Evolutionary conservation across 2,113 vertebrate species (phyloP).

Genomic region (Caranx ignobilis): DNA sequence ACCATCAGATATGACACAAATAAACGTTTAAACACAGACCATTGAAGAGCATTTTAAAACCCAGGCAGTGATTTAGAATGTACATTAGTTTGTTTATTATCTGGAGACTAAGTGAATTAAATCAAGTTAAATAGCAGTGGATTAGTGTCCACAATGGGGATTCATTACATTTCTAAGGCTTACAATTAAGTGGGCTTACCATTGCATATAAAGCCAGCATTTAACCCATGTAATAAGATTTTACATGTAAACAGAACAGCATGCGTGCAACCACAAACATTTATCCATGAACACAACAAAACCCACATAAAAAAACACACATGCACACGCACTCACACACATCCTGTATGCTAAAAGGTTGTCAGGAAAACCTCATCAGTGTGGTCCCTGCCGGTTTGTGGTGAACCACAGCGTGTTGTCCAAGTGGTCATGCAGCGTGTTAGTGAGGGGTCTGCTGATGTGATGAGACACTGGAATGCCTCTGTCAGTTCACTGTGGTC

Average conservation of each 20-base stretch:
- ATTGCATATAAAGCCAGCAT: background rate
- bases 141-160: constrained; percentile 6
- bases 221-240: background rate
- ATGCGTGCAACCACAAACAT: background rate
- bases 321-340: background rate
- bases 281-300: background rate
- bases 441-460: constrained; percentile 51
- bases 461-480: constrained; percentile 60
- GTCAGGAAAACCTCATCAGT: constrained; percentile 22
- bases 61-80: background rate
- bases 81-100: background rate
- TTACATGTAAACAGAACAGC: constrained; percentile 1
- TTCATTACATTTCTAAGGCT: background rate
- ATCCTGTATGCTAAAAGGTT: constrained; percentile 19
- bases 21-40: background rate
- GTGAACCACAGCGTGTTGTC: constrained; percentile 45
- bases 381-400: constrained; percentile 33
- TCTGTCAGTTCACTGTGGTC: constrained; percentile 48
- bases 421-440: constrained; percentile 41
- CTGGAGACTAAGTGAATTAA: background rate
- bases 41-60: background rate
- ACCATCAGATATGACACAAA: too few species aligned
- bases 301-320: background rate
- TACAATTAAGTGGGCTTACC: background rate
- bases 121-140: background rate